A percentile compares a stretch with the other conserved stretches of the same genome.
phyloP scores from a whole-genome alignment of 1,140 invertebrate genomes.

The Hesperophylax magnus region DNA sequence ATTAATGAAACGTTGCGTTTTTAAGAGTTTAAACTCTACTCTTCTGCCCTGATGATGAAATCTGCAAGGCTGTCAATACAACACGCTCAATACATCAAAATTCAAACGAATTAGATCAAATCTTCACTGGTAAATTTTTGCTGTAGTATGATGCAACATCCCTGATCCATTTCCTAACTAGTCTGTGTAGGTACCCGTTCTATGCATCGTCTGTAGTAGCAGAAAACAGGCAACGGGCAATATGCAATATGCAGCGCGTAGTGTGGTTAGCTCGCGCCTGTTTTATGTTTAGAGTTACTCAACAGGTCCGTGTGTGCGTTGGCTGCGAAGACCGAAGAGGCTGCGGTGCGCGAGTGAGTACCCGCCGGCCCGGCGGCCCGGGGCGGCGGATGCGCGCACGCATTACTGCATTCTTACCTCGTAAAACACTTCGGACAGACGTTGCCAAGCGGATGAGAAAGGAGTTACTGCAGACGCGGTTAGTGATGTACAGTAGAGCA shows the following conservation, averaged over 20 bases:
- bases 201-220: too few relatives aligned
- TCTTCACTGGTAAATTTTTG: not conserved
- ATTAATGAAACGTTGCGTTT: too few relatives aligned
- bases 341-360: too few relatives aligned
- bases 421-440: not conserved
- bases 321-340: too few relatives aligned
- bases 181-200: not conserved
- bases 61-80: too few relatives aligned
- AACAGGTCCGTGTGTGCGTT: not conserved
- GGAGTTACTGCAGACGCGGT: not conserved
- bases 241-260: not conserved
- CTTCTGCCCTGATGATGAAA: too few relatives aligned
- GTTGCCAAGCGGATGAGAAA: not conserved
- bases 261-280: not conserved
- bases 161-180: not conserved
- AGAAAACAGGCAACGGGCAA: not conserved
- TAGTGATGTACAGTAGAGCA: too few relatives aligned
- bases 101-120: too few relatives aligned
- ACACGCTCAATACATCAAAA: too few relatives aligned
- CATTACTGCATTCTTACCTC: conserved; percentile 16
- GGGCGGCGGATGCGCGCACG: conserved; percentile 27
- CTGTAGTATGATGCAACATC: conserved; percentile 12
- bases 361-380: not conserved
- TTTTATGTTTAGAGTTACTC: not conserved
- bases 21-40: too few relatives aligned